A percentile compares a stretch with the other conserved stretches of the same genome.
phyloP scores from a whole-genome alignment of 2,888 invertebrate genomes.

The Tryphoninae sp. region DNA sequence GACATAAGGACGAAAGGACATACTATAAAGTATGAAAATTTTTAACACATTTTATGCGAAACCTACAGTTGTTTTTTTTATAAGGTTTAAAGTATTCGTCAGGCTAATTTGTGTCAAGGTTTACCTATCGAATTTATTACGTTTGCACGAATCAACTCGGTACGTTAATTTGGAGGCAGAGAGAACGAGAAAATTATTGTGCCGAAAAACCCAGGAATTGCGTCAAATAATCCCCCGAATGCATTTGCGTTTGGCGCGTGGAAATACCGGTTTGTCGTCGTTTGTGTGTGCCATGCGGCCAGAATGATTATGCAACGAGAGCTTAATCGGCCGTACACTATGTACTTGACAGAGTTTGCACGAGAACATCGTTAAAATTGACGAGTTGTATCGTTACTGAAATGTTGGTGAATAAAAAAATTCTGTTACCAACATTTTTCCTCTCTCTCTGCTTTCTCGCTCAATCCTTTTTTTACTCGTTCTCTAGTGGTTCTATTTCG shows the following conservation, averaged over 20 bases:
- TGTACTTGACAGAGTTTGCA: slow-evolving; percentile 22
- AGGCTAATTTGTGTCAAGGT: no score
- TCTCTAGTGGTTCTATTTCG: background rate
- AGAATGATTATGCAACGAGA: slow-evolving; percentile 9
- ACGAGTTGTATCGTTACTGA: background rate
- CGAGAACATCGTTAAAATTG: slow-evolving; percentile 16
- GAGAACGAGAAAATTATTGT: background rate
- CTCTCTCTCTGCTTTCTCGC: background rate
- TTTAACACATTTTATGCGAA: no score
- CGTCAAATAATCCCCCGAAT: slow-evolving; percentile 18
- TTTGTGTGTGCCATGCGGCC: background rate
- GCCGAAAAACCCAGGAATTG: slow-evolving; percentile 19
- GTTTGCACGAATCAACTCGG: no score
- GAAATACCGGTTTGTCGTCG: background rate
- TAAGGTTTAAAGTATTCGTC: no score
- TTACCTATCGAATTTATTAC: no score
- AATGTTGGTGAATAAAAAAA: background rate
- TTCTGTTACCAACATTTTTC: background rate
- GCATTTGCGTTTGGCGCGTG: slow-evolving; percentile 19
- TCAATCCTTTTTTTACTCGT: background rate
- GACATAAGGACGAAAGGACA: no score
- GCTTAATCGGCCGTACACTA: slow-evolving; percentile 18
- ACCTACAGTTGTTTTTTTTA: no score
- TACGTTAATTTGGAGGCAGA: background rate
- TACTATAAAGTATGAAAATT: no score